Conservation (phyloP, 2,888 invertebrate species). For the Melinaea marsaeus region DNA sequence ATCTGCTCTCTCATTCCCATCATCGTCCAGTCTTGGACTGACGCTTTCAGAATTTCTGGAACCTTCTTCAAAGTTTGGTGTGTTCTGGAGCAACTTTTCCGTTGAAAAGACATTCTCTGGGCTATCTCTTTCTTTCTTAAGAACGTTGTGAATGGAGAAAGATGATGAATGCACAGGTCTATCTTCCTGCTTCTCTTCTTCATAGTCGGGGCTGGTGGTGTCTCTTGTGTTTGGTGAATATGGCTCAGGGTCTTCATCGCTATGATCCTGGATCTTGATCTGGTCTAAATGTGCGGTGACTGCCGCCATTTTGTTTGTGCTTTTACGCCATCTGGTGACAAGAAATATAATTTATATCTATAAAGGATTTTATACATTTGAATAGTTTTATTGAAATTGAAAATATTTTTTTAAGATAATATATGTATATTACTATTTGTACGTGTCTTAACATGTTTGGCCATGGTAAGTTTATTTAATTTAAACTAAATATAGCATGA, state of each 20-base stretch:
- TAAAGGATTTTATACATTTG: too few relatives aligned
- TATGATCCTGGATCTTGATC: constrained; percentile 68
- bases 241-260: constrained; percentile 63
- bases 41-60: constrained; percentile 56
- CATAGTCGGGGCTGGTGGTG: constrained; percentile 63
- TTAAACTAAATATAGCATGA: too few relatives aligned
- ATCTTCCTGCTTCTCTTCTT: constrained; percentile 61
- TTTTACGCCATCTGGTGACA: constrained; percentile 65
- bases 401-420: too few relatives aligned
- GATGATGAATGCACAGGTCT: constrained; percentile 58
- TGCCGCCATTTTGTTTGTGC: constrained; percentile 62
- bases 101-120: constrained; percentile 74
- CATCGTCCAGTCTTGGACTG: constrained; percentile 58
- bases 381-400: too few relatives aligned
- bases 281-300: constrained; percentile 63
- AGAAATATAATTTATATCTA: too few relatives aligned
- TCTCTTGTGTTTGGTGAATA: constrained; percentile 68
- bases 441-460: too few relatives aligned
- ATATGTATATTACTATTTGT: too few relatives aligned
- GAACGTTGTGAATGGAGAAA: constrained; percentile 72
- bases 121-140: constrained; percentile 70
- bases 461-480: too few relatives aligned
- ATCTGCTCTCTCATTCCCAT: constrained; percentile 58
- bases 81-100: constrained; percentile 67
- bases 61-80: constrained; percentile 62